A percentile compares a stretch with the other conserved stretches of the same genome.
These are phyloP conservation scores for Buphagus erythrorhynchus DNA, from an alignment of 2,797 vertebrate species.

Conservation along the genomic window DNA sequence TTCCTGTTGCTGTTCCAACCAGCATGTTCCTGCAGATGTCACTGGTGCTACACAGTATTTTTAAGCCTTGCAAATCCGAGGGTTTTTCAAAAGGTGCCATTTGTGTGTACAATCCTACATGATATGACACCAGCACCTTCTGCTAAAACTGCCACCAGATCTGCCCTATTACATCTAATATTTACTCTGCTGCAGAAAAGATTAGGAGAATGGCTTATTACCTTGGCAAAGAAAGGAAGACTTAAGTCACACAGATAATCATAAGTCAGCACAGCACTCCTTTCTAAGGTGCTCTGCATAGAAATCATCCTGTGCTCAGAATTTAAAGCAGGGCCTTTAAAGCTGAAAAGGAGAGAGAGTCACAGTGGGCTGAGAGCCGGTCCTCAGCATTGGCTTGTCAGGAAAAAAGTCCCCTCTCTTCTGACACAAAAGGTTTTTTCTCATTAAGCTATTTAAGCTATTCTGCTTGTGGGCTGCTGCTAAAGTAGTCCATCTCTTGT, in stretches of 20 bases:
- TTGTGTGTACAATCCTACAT: not conserved
- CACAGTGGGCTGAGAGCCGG: not conserved
- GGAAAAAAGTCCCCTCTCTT: not conserved
- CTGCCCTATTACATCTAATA: conserved; percentile 14
- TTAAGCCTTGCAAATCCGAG: not conserved
- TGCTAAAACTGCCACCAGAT: not conserved
- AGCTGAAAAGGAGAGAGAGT: not conserved
- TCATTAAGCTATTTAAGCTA: not conserved
- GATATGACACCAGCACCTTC: not conserved
- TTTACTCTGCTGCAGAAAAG: conserved; percentile 7
- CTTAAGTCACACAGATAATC: not conserved
- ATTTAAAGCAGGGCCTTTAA: not conserved
- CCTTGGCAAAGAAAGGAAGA: not conserved
- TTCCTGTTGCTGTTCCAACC: not conserved
- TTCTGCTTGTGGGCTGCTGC: not conserved
- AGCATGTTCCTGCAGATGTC: conserved; percentile 71
- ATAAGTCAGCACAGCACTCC: not conserved
- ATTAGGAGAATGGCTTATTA: conserved; percentile 3
- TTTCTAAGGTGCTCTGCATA: not conserved
- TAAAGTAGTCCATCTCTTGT: not conserved
- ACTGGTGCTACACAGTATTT: conserved; percentile 41
- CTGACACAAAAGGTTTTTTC: not conserved
- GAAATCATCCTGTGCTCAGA: not conserved
- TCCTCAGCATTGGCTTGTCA: not conserved
- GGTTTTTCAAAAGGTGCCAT: not conserved